Conservation (phyloP, 2,888 invertebrate genomes). For the Noctua janthe region DNA sequence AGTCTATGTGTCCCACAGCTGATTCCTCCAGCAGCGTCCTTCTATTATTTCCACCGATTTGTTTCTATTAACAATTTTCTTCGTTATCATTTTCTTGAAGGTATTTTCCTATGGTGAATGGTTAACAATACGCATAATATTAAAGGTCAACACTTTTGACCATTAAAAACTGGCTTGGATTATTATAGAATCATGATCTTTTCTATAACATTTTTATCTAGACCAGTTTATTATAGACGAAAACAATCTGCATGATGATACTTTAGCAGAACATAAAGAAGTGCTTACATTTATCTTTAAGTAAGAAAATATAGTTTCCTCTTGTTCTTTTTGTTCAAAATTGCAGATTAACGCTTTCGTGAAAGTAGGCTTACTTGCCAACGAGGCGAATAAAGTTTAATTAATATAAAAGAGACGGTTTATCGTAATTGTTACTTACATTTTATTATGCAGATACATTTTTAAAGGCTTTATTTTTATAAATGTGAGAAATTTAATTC, state of each 20-base stretch:
- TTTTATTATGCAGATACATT: constrained; percentile 13
- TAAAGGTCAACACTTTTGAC: background rate
- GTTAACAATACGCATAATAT: background rate
- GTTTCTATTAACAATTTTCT: too few species aligned
- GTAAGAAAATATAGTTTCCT: background rate
- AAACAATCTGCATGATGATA: background rate
- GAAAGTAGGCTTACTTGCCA: constrained; percentile 52
- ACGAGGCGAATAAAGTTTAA: constrained; percentile 37
- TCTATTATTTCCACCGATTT: background rate
- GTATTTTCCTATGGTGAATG: background rate
- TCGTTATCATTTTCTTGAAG: background rate
- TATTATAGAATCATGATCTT: background rate
- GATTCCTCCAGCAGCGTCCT: too few species aligned
- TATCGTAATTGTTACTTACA: constrained; percentile 20
- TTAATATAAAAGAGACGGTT: constrained; percentile 37
- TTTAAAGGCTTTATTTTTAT: background rate
- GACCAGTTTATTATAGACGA: background rate
- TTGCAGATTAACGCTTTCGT: constrained; percentile 29
- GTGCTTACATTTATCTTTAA: too few species aligned
- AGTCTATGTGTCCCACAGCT: too few species aligned
- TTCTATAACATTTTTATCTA: background rate
- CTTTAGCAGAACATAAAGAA: background rate
- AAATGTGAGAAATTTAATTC: background rate
- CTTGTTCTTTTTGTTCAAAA: constrained; percentile 1
- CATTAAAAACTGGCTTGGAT: background rate